Percentiles rank a stretch among this genome's conserved stretches.
These are phyloP conservation scores for Drosophila ohnishii DNA, from an alignment of 1,140 invertebrate species.

Conservation along the genomic window DNA sequence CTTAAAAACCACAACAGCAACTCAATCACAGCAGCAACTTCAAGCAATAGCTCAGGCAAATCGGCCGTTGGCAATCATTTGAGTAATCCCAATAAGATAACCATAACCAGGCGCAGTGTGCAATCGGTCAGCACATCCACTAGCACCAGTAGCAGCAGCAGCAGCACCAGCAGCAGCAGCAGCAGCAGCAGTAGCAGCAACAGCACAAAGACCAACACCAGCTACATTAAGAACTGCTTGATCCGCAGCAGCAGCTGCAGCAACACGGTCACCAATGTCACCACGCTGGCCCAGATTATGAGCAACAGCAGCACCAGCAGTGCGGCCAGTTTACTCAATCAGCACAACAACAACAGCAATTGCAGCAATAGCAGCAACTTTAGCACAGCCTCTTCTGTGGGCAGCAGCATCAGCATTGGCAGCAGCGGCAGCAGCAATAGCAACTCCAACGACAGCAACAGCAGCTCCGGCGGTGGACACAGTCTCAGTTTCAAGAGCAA, in stretches of 20 bases:
- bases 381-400: constrained; percentile 69
- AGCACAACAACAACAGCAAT: constrained; percentile 74
- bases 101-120: constrained; percentile 69
- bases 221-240: constrained; percentile 80
- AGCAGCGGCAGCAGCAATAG: constrained; percentile 26
- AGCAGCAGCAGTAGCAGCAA: constrained; percentile 42
- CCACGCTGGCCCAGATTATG: constrained; percentile 82
- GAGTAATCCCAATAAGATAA: constrained; percentile 69
- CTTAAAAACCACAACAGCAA: constrained; percentile 68
- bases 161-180: constrained; percentile 23
- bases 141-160: constrained; percentile 36
- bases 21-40: constrained; percentile 45
- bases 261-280: constrained; percentile 81
- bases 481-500: constrained; percentile 63
- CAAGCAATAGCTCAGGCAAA: constrained; percentile 53
- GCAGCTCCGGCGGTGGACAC: constrained; percentile 49
- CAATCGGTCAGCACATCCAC: constrained; percentile 75
- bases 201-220: constrained; percentile 58
- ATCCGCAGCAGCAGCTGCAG: constrained; percentile 82
- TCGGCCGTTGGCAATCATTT: constrained; percentile 51
- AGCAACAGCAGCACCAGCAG: constrained; percentile 79
- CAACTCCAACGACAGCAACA: constrained; percentile 20
- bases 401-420: constrained; percentile 71
- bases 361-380: constrained; percentile 77
- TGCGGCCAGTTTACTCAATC: constrained; percentile 71